Conservation (phyloP, 2,888 invertebrate species). For the Dicyrtoma fusca region DNA sequence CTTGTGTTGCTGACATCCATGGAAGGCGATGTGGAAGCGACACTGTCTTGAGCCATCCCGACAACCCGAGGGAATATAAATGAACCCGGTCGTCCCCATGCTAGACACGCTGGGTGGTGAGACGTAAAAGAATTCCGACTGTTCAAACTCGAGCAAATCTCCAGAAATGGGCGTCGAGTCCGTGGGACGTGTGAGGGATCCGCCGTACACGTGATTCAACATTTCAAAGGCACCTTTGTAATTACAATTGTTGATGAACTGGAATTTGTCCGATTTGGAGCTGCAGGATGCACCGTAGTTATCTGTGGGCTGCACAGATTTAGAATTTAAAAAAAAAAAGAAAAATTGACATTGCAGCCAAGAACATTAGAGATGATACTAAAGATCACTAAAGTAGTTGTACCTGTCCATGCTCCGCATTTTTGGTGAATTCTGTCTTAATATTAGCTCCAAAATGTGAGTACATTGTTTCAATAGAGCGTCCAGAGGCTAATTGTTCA, state of each 20-base stretch:
- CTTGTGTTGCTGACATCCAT: slow-evolving; percentile 54
- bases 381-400: no score
- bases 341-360: slow-evolving; percentile 2
- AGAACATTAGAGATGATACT: no score
- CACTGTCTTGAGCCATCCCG: slow-evolving; percentile 41
- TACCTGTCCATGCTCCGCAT: slow-evolving; percentile 51
- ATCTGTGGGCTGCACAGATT: slow-evolving; percentile 55
- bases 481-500: slow-evolving; percentile 46
- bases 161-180: slow-evolving; percentile 42
- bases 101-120: slow-evolving; percentile 43
- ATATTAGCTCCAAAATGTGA: slow-evolving; percentile 46
- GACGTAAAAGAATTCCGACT: slow-evolving; percentile 48
- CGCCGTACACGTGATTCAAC: slow-evolving; percentile 57
- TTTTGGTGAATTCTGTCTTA: slow-evolving; percentile 38
- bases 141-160: slow-evolving; percentile 52
- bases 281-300: slow-evolving; percentile 57
- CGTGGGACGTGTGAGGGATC: slow-evolving; percentile 46
- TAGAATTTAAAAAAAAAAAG: neutral
- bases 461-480: slow-evolving; percentile 47
- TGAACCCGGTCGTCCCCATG: slow-evolving; percentile 51
- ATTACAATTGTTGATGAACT: slow-evolving; percentile 58
- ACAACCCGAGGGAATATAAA: slow-evolving; percentile 54
- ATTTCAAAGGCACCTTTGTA: slow-evolving; percentile 58
- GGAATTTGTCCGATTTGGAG: slow-evolving; percentile 35
- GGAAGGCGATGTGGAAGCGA: slow-evolving; percentile 51